Evolutionary conservation across 1,140 invertebrate genomes (phyloP).

Genomic region (Chionoecetes opilio): DNA sequence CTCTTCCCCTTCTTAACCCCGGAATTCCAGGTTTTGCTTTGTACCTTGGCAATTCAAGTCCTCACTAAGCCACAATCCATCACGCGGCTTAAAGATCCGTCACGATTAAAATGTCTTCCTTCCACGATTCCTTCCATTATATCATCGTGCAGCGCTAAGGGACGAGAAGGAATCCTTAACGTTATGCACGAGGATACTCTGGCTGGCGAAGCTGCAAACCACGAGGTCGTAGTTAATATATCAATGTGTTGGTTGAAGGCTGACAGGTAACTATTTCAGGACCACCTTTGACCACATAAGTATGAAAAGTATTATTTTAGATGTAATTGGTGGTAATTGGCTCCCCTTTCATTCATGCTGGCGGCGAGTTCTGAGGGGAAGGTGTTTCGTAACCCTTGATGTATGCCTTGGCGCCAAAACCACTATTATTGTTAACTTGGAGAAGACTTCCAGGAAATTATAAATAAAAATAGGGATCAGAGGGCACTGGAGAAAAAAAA

Average conservation of each 20-base stretch:
- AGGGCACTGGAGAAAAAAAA: too few relatives aligned
- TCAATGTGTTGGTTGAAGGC: neutral
- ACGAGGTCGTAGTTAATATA: constrained; percentile 2
- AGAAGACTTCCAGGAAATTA: too few relatives aligned
- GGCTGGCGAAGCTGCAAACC: neutral
- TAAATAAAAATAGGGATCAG: too few relatives aligned
- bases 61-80: too few relatives aligned
- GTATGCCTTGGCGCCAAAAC: neutral
- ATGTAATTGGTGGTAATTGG: neutral
- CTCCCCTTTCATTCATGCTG: neutral
- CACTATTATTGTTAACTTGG: too few relatives aligned
- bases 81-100: too few relatives aligned
- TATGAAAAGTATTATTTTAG: constrained; percentile 25
- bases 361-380: neutral
- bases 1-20: too few relatives aligned
- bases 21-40: too few relatives aligned
- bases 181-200: neutral
- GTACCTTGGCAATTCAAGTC: too few relatives aligned
- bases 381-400: neutral
- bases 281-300: neutral
- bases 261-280: constrained; percentile 27
- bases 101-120: too few relatives aligned
- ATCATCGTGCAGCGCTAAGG: neutral
- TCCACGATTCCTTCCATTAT: neutral
- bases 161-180: neutral